Conservation (phyloP, 2,888 invertebrate genomes). For the Leucoma salicis region DNA sequence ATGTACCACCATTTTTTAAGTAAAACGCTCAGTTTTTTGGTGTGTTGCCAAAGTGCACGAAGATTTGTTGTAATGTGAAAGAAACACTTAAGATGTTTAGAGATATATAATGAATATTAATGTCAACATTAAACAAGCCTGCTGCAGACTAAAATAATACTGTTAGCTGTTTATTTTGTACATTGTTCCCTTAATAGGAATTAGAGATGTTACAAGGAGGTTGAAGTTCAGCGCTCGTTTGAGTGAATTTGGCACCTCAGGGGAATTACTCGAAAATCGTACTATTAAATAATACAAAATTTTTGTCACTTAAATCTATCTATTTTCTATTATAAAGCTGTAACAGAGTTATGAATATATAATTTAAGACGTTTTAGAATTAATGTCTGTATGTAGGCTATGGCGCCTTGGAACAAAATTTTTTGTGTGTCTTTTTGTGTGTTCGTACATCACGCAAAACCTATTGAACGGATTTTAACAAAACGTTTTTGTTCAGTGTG, state of each 20-base stretch:
- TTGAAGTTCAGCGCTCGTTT: neutral
- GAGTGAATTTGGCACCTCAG: neutral
- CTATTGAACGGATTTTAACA: too few species aligned
- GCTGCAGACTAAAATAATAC: conserved; percentile 3
- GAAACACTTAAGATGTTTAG: conserved; percentile 22
- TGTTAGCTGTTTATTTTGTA: conserved; percentile 2
- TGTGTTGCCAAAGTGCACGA: conserved; percentile 34
- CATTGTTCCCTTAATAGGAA: neutral
- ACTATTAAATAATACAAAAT: too few species aligned
- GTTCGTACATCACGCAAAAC: too few species aligned
- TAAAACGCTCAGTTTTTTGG: conserved; percentile 35
- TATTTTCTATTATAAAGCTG: too few species aligned
- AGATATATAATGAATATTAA: conserved; percentile 20
- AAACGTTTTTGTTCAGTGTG: too few species aligned
- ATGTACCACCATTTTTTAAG: conserved; percentile 31
- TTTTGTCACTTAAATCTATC: too few species aligned
- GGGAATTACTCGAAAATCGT: neutral
- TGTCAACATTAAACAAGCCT: conserved; percentile 12
- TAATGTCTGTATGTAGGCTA: too few species aligned
- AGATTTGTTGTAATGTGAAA: conserved; percentile 28
- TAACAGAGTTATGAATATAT: too few species aligned
- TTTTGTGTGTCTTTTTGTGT: too few species aligned
- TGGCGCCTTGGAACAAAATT: too few species aligned
- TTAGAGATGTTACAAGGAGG: neutral
- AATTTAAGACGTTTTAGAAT: too few species aligned